phyloP scores from a whole-genome alignment of 2,888 invertebrate species.

The Cosmia pyralina region DNA sequence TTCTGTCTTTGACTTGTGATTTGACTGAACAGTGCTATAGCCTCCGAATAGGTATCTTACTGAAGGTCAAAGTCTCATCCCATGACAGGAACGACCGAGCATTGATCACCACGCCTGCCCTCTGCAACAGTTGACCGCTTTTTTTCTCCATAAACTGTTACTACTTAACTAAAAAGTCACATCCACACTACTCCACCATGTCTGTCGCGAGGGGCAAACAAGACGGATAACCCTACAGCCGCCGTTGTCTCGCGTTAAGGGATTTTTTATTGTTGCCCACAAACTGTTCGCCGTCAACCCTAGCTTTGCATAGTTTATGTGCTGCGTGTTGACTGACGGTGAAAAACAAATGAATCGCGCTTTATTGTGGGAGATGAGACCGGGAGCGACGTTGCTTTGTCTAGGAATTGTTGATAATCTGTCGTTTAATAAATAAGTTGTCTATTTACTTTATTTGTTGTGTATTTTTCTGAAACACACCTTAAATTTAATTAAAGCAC shows the following conservation, averaged over 20 bases:
- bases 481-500: neutral
- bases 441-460: neutral
- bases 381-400: slow-evolving; percentile 26
- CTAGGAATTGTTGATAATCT: slow-evolving; percentile 28
- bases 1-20: neutral
- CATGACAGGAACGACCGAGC: neutral
- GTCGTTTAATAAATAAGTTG: slow-evolving; percentile 13
- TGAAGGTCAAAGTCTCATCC: neutral
- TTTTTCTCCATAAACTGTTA: neutral
- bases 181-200: slow-evolving; percentile 72
- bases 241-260: slow-evolving; percentile 88
- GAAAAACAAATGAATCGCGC: slow-evolving; percentile 56
- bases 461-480: neutral
- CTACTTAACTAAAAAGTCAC: slow-evolving; percentile 36
- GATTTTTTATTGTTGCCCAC: slow-evolving; percentile 89
- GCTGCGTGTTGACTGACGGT: slow-evolving; percentile 59
- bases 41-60: neutral
- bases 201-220: slow-evolving; percentile 83
- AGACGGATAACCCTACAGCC: slow-evolving; percentile 86
- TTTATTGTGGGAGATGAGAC: slow-evolving; percentile 53
- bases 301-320: slow-evolving; percentile 85
- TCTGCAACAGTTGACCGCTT: neutral
- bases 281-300: slow-evolving; percentile 86
- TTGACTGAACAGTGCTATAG: neutral
- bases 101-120: too few relatives aligned